A percentile compares a stretch with the other conserved stretches of the same genome.
phyloP scores from a whole-genome alignment of 2,888 invertebrate genomes.

The Lepas anatifera region DNA sequence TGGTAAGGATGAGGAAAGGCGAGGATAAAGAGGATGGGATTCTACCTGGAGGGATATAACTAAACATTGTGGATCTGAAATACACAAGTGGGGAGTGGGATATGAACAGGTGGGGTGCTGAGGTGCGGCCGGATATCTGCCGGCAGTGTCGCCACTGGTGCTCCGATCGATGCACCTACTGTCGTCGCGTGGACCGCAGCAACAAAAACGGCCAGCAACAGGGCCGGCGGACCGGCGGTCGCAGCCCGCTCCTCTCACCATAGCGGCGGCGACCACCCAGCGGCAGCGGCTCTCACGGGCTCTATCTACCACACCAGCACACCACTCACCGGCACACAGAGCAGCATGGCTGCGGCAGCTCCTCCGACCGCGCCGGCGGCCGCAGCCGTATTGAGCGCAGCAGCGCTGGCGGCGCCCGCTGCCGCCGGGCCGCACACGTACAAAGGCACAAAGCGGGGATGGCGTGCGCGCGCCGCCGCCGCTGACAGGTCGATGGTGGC shows the following conservation, averaged over 20 bases:
- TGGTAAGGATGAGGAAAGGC: too few species aligned
- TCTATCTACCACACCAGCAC: too few species aligned
- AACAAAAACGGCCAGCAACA: neutral
- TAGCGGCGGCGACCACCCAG: neutral
- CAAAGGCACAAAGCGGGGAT: slow-evolving; percentile 5
- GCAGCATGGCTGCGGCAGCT: neutral
- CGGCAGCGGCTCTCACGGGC: neutral
- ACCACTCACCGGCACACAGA: slow-evolving; percentile 10
- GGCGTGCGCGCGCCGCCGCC: neutral
- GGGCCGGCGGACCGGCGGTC: neutral
- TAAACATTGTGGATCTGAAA: too few species aligned
- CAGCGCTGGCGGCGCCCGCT: neutral
- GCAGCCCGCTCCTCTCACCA: neutral
- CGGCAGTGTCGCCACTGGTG: too few species aligned
- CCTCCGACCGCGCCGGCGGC: neutral
- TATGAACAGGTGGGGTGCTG: too few species aligned
- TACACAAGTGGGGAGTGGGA: too few species aligned
- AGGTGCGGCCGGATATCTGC: too few species aligned
- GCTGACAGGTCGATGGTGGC: neutral
- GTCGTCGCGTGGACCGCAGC: too few species aligned
- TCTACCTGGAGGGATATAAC: too few species aligned
- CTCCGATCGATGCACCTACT: too few species aligned
- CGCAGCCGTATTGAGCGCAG: neutral
- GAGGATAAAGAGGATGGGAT: too few species aligned
- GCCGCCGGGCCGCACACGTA: neutral